Percentiles rank a stretch among this genome's conserved stretches.
These are phyloP conservation scores for Drosophila trapezifrons DNA, from an alignment of 1,140 invertebrate species.

Conservation along the genomic window DNA sequence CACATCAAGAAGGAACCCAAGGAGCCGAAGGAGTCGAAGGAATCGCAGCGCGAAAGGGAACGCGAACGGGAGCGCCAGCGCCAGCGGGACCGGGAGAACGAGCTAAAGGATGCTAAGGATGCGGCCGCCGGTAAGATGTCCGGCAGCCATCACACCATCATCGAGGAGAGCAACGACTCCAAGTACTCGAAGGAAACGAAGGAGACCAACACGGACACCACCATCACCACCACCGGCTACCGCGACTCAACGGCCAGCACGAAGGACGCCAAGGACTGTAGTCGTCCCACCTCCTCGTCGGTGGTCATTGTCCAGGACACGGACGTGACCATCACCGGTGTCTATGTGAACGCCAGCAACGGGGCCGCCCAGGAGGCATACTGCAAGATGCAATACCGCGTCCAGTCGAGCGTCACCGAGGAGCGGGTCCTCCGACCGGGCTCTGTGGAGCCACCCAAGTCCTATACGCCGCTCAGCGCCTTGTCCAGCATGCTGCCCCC, in stretches of 20 bases:
- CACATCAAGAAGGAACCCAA: constrained; percentile 69
- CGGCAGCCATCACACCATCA: constrained; percentile 65
- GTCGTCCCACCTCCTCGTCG: constrained; percentile 84
- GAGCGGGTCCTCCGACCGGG: constrained; percentile 86
- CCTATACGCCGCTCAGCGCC: constrained; percentile 92
- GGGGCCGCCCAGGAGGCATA: constrained; percentile 92
- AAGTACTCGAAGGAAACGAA: constrained; percentile 86
- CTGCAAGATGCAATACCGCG: constrained; percentile 92
- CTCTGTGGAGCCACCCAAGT: constrained; percentile 91
- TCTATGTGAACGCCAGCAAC: constrained; percentile 90
- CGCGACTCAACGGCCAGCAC: constrained; percentile 72
- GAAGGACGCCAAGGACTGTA: constrained; percentile 79
- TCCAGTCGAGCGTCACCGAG: constrained; percentile 83
- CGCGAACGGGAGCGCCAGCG: constrained; percentile 18
- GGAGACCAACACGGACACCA: constrained; percentile 85
- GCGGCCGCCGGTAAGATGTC: constrained; percentile 84
- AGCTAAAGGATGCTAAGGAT: constrained; percentile 44
- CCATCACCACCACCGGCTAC: constrained; percentile 75
- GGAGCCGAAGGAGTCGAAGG: constrained; percentile 49
- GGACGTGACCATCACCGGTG: constrained; percentile 93
- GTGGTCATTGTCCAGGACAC: constrained; percentile 92
- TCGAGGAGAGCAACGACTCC: constrained; percentile 81
- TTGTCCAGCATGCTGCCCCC: constrained; percentile 94
- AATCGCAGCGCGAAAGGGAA: constrained; percentile 22
- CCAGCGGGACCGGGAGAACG: constrained; percentile 24